Evolutionary conservation across 2,888 invertebrate species (phyloP), one percentile per base, ranked within the genome.

Genomic region (Drosophila incognita): DNA sequence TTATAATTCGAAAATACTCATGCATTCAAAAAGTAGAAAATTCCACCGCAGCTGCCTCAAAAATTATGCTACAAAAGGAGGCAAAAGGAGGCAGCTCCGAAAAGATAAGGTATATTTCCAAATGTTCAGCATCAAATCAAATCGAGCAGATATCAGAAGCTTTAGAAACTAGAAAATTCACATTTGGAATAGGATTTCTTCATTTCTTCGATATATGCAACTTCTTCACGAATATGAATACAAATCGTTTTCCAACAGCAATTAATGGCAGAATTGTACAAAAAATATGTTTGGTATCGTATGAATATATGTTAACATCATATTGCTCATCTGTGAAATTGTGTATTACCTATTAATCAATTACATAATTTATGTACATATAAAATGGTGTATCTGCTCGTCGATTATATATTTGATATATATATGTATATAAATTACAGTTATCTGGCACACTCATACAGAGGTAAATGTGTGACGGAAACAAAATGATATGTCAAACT

Each of bases 401-500:
- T 24, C 15, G 24, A 10, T 33, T 33, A 33, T 33, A 10, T 33
- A 33, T 33, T 33, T 33, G 10, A 31, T 33, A 33, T 33, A 33
- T 10, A 3, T 33, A 31, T 31, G 29, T 31, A 10, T 31, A 31
- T 10, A 10, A 31, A 11, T 11, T 33, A 33, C 10, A 5, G 24
- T 10, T 38, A 56, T 56, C 7, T 54, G 27, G 27, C 54, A 27
- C 11, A 36, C 18, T 13, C 33, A 33, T 10, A 18, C 53, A 53
- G 38, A 29, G 38, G 29, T 38, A 29, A 38, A 38, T 29, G 27
- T 11, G 38, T n/a, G 27, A 29, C n/a, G 36, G 56, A 13, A 29
- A 38, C n/a, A 56, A 38, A 46, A 15, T 27, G 56, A 38, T 8
- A 56, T 56, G 56, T 38, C 38, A 56, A 56, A 56, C n/a, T 56